phyloP scores from a whole-genome alignment of 2,888 invertebrate genomes.

The Malachius bipustulatus region DNA sequence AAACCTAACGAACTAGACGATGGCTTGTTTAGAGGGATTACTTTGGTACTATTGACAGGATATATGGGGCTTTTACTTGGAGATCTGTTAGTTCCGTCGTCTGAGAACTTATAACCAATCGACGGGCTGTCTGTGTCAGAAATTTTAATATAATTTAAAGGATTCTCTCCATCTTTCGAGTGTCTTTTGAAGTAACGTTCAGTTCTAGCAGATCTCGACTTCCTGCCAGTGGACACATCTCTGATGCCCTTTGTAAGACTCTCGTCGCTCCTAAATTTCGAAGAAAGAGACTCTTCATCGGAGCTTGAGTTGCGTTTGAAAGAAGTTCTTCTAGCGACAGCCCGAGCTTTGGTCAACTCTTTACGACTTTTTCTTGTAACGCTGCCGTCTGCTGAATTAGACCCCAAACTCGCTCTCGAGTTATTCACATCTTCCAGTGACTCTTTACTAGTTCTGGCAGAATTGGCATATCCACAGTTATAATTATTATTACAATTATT shows the following conservation, averaged over 20 bases:
- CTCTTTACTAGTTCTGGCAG: constrained; percentile 13
- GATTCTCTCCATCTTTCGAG: constrained; percentile 57
- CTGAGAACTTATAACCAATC: constrained; percentile 20
- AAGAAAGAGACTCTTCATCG: constrained; percentile 58
- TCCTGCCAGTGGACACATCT: constrained; percentile 47
- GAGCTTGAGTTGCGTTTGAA: constrained; percentile 54
- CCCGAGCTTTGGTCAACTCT: constrained; percentile 52
- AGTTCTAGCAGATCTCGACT: constrained; percentile 62
- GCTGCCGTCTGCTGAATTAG: constrained; percentile 41
- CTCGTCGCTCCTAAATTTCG: constrained; percentile 58
- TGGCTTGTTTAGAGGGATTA: no score
- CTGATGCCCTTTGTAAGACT: constrained; percentile 39
- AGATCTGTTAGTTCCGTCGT: constrained; percentile 25
- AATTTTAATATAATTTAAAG: constrained; percentile 25
- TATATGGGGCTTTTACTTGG: constrained; percentile 28
- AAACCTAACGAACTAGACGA: constrained; percentile 29
- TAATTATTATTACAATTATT: constrained; percentile 24
- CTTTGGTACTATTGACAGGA: no score
- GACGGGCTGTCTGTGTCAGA: constrained; percentile 29
- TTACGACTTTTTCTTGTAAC: constrained; percentile 45
- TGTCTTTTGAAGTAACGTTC: constrained; percentile 68
- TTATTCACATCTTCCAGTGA: constrained; percentile 22
- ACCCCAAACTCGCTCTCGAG: constrained; percentile 29
- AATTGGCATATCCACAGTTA: constrained; percentile 21
- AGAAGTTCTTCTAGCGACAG: constrained; percentile 51